Evolutionary conservation across 2,888 invertebrate species (phyloP), one percentile per base, ranked within the genome.

Genomic region (Drosophila conformis): DNA sequence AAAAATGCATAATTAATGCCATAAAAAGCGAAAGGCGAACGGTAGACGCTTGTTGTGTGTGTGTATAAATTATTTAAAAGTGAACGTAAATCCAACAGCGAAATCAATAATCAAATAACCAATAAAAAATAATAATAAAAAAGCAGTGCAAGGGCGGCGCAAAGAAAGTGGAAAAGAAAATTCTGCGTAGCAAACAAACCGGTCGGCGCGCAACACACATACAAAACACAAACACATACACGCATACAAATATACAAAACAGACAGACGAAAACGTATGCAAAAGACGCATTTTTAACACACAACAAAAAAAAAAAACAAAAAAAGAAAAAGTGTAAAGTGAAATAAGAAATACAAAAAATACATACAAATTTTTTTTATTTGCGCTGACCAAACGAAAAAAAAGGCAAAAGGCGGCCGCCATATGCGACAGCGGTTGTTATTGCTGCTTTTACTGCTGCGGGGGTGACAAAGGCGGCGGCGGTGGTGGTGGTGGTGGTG

Each of bases 111-210:
- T 8, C 42, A 64, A 60, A 65, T 53, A 58, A 57, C 51, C 48
- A 66, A 71, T 60, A 76, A 59, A 51, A 80, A 69, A 76, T 38
- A 65, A 25, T 46, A 66, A 77, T 63, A 77, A 62, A 48, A 77
- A 71, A 27, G 51, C 69, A 71, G 54, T 63, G 78, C 74, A 78
- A 70, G 75, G 82, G 79, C 82, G 75, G 68, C 64, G 79, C 62
- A 79, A 76, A 80, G 80, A 80, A 76, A 76, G 68, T 70, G 60
- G 71, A 80, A 82, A 82, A 82, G 83, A 90, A 80, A 90, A 88
- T 71, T 86, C 81, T 85, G 86, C 89, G 80, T 87, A 89, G 76
- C 87, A 89, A 84, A 84, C 76, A 90, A 86, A 86, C 85, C 85
- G 85, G 85, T 86, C 85, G 86, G 75, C 75, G 83, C 76, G 73